Conservation (phyloP, 1,140 invertebrate species). For the Heliconius hewitsoni region DNA sequence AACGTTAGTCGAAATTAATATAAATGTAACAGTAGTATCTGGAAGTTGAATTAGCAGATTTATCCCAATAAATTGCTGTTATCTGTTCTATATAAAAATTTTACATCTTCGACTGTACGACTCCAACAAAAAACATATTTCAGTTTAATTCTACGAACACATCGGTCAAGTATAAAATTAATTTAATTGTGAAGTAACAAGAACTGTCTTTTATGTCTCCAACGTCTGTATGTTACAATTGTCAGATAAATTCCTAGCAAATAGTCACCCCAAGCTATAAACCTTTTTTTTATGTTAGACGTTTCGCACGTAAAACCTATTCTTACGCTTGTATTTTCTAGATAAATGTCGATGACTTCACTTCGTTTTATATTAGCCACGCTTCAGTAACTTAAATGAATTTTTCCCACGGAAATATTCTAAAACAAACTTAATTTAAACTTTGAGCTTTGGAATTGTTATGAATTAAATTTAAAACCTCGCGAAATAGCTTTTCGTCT, state of each 20-base stretch:
- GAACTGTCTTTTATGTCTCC: background rate
- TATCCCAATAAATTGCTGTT: background rate
- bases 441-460: background rate
- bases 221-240: background rate
- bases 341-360: conserved; percentile 47
- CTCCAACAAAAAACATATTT: background rate
- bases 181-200: background rate
- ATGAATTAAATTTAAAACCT: background rate
- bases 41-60: background rate
- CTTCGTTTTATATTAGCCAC: conserved; percentile 44
- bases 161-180: background rate
- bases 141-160: background rate
- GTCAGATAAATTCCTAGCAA: conserved; percentile 13
- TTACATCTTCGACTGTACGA: background rate
- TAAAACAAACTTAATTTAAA: background rate
- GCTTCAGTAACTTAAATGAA: conserved; percentile 51
- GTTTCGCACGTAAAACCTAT: conserved; percentile 23
- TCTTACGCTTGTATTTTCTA: conserved; percentile 36
- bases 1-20: background rate
- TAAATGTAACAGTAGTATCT: background rate
- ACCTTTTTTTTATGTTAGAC: conserved; percentile 27
- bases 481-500: background rate
- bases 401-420: conserved; percentile 51
- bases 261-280: conserved; percentile 24
- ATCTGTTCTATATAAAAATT: background rate